Evolutionary conservation across 2,888 invertebrate genomes (phyloP).

Genomic region (Syritta pipiens): DNA sequence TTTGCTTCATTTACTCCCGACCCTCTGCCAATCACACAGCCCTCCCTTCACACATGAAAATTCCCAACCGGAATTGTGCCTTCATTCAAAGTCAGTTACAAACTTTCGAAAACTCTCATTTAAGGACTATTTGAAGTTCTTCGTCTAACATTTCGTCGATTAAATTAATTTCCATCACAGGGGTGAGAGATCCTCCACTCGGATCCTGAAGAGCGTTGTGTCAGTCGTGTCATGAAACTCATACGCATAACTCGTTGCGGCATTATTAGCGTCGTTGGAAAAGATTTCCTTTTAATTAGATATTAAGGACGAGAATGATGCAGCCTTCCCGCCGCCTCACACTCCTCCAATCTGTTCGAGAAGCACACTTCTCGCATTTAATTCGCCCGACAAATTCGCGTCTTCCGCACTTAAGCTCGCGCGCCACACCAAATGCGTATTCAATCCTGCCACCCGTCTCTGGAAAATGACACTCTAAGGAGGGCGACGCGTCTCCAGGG

Average conservation of each 20-base stretch:
- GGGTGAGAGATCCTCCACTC: not conserved
- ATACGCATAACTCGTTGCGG: slow-evolving; percentile 17
- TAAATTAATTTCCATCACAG: slow-evolving; percentile 20
- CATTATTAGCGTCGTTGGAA: slow-evolving; percentile 27
- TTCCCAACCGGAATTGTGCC: no score
- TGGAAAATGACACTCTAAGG: not conserved
- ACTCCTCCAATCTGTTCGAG: slow-evolving; percentile 13
- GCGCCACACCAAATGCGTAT: slow-evolving; percentile 6
- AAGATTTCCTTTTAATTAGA: slow-evolving; percentile 47
- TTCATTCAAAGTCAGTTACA: slow-evolving; percentile 14
- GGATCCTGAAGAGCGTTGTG: not conserved
- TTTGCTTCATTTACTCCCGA: no score
- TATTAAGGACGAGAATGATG: not conserved
- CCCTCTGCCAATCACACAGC: no score
- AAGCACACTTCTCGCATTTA: slow-evolving; percentile 12
- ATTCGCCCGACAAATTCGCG: slow-evolving; percentile 28
- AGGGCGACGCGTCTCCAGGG: not conserved
- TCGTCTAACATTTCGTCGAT: not conserved
- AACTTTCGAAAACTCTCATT: slow-evolving; percentile 26
- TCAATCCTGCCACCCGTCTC: not conserved
- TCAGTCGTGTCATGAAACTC: slow-evolving; percentile 5
- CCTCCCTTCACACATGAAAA: no score
- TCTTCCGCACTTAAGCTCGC: not conserved
- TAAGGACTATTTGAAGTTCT: slow-evolving; percentile 25
- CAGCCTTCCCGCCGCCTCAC: not conserved